Conservation (phyloP, 2,113 vertebrate species). For the Ageneiosus marmoratus region DNA sequence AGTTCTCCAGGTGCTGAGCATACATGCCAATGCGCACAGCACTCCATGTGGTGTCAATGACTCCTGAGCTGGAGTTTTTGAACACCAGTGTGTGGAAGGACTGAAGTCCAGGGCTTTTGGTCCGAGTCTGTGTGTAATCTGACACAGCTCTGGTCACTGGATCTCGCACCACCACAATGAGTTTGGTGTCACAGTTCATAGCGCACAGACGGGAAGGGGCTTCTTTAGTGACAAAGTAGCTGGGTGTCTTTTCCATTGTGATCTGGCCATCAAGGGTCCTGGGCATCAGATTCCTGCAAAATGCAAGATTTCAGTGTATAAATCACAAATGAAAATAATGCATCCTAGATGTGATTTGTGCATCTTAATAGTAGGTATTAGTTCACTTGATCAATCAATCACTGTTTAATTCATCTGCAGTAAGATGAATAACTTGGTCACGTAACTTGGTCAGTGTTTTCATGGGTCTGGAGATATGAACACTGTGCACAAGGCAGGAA, state of each 20-base stretch:
- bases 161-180: conserved; percentile 92
- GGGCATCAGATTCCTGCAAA: conserved; percentile 86
- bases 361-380: not conserved
- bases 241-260: conserved; percentile 96
- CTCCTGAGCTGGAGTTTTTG: conserved; percentile 80
- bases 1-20: conserved; percentile 88
- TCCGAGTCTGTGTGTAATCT: conserved; percentile 89
- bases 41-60: conserved; percentile 88
- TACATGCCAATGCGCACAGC: conserved; percentile 91
- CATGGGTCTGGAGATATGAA: not conserved
- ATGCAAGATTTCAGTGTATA: conserved; percentile 27
- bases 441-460: too few species aligned
- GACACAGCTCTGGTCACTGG: conserved; percentile 90
- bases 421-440: too few species aligned
- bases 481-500: not conserved
- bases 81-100: conserved; percentile 87
- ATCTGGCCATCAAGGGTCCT: conserved; percentile 88
- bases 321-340: not conserved
- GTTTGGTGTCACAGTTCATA: conserved; percentile 85
- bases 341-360: not conserved
- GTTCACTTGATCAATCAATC: too few species aligned
- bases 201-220: conserved; percentile 80
- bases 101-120: conserved; percentile 87
- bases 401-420: not conserved
- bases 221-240: conserved; percentile 93